Conservation (phyloP, 1,140 invertebrate species). For the Chrysoperla carnea region DNA sequence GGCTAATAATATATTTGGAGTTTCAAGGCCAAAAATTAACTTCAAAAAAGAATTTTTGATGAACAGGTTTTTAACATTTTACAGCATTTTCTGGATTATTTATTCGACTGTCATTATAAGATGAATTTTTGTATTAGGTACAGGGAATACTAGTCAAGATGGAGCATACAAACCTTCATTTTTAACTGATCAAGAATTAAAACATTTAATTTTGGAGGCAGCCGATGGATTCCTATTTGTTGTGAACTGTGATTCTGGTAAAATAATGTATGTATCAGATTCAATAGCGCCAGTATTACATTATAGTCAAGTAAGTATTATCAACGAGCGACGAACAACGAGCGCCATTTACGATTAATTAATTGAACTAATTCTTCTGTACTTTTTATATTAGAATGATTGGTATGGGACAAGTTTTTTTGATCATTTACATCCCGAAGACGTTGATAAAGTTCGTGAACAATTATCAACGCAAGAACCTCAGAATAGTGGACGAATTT, state of each 20-base stretch:
- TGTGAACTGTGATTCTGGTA: constrained; percentile 90
- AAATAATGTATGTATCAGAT: constrained; percentile 96
- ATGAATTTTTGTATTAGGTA: constrained; percentile 39
- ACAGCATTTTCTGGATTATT: too few relatives aligned
- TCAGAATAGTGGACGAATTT: constrained; percentile 85
- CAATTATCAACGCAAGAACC: constrained; percentile 94
- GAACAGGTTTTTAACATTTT: too few relatives aligned
- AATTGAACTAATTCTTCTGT: background rate
- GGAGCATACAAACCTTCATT: constrained; percentile 97
- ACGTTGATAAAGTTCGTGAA: constrained; percentile 94
- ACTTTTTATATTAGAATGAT: constrained; percentile 50
- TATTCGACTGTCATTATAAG: too few relatives aligned
- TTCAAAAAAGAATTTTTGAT: too few relatives aligned
- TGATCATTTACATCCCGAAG: constrained; percentile 94
- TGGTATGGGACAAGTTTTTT: constrained; percentile 94
- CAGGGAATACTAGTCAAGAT: constrained; percentile 84
- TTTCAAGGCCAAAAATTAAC: too few relatives aligned
- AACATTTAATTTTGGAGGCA: constrained; percentile 96
- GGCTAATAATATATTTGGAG: too few relatives aligned
- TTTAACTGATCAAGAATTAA: constrained; percentile 96
- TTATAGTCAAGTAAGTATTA: constrained; percentile 54
- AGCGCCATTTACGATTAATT: background rate
- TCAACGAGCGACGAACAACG: background rate
- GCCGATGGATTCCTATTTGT: constrained; percentile 99
- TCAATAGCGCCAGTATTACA: constrained; percentile 96